A percentile compares a stretch with the other conserved stretches of the same genome.
These are phyloP conservation scores for Protophormia terraenovae DNA, from an alignment of 2,888 invertebrate species.

Conservation along the genomic window DNA sequence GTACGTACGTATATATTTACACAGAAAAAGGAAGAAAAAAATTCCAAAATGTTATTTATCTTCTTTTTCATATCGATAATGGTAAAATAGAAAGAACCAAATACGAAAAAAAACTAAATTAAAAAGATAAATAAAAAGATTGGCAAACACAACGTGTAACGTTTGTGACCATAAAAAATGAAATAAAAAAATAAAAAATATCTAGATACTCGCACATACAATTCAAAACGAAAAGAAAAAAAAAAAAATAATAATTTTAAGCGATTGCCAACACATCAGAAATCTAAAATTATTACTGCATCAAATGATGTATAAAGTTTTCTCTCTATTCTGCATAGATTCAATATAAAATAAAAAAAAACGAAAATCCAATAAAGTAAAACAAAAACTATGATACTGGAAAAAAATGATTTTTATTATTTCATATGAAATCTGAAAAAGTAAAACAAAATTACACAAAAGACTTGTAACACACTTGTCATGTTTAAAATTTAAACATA, in stretches of 20 bases:
- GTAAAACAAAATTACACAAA: background rate
- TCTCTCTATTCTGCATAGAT: constrained; percentile 17
- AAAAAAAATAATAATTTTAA: background rate
- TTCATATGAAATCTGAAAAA: background rate
- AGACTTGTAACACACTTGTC: constrained; percentile 12
- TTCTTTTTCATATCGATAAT: constrained; percentile 25
- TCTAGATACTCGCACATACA: background rate
- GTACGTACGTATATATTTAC: background rate
- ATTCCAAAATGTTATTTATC: constrained; percentile 35
- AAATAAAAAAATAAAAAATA: constrained; percentile 11
- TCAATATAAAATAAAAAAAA: background rate
- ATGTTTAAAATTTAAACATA: constrained; percentile 2
- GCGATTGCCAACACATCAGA: constrained; percentile 58
- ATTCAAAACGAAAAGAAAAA: background rate
- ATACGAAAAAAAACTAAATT: background rate
- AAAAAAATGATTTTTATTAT: background rate
- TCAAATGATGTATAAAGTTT: constrained; percentile 42
- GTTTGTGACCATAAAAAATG: constrained; percentile 19
- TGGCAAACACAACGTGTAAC: constrained; percentile 37
- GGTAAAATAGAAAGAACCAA: background rate
- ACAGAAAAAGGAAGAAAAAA: too few species aligned
- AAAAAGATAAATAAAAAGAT: constrained; percentile 44
- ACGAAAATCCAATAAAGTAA: background rate
- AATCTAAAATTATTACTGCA: constrained; percentile 62
- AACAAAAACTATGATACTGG: background rate